Conservation (phyloP, 2,113 vertebrate species). For the Speoplatyrhinus poulsoni region DNA sequence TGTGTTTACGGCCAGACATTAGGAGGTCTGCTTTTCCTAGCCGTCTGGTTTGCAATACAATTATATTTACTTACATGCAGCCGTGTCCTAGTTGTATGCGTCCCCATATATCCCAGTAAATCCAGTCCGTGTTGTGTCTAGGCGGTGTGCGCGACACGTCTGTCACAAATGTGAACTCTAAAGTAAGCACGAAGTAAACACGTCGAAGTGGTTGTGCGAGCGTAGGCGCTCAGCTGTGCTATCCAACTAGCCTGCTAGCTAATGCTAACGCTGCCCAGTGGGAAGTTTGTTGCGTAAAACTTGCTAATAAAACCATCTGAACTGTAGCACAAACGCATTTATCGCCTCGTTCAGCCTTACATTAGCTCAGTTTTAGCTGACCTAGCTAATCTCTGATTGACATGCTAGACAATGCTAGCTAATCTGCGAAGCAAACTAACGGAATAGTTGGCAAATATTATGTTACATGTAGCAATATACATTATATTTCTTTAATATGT, state of each 20-base stretch:
- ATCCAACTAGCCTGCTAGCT: constrained; percentile 54
- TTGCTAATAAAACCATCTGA: neutral
- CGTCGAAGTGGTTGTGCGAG: constrained; percentile 8
- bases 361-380: neutral
- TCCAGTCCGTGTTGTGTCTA: neutral
- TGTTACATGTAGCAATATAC: neutral
- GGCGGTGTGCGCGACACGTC: constrained; percentile 10
- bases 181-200: constrained; percentile 21
- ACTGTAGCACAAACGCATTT: fast-evolving
- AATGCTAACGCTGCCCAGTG: constrained; percentile 32
- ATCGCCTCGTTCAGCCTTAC: neutral
- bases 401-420: constrained; percentile 38
- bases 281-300: constrained; percentile 32
- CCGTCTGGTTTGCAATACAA: neutral
- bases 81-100: neutral
- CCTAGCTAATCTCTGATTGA: neutral
- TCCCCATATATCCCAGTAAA: neutral
- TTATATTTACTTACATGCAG: neutral
- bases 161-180: neutral
- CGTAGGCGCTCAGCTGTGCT: constrained; percentile 9
- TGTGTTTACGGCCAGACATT: constrained; percentile 41
- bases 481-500: neutral
- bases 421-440: constrained; percentile 49
- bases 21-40: constrained; percentile 34
- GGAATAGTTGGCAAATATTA: neutral